Base-by-base conservation (phyloP, 1,140 invertebrate species). In the Trichonephila clavata region DNA sequence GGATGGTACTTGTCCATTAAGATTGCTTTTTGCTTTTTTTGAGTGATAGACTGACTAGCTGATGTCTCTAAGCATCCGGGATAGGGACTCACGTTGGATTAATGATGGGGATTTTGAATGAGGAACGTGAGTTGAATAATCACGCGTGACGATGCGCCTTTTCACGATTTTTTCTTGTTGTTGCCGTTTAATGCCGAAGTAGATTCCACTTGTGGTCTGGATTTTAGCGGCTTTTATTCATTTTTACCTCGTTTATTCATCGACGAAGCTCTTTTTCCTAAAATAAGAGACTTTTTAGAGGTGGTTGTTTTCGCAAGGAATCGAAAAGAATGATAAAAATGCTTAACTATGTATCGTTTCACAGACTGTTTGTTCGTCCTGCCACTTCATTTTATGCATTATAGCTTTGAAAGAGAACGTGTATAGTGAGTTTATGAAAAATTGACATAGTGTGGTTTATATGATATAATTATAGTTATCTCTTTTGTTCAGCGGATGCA, bases 91-190 rank as follows among this genome's bases (percentile, higher is more conserved):
- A 86, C 60, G 90, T 57, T 92, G 92, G 92, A 93, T 93, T 93
- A 93, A 93, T 93, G 92, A 93, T 93, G 83, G 90, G 84, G 84
- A 24, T 87, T 93, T 93, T 83, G 83, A 93, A 93, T 93, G 84
- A 59, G 68, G 83, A 93, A 93, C 92, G 92, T 93, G 92, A 93
- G 92, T 7, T 20, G 92, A 93, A 93, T 93, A 93, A 93, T 87
- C 84, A 61, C 60, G 92, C 83, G 92, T 81, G 84, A 87, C 68
- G 63, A n/a, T 61, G 61, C 57, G 18, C 63, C 90, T 90, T 50
- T 91, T 93, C 68, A 86, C 83, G 81, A 84, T 92, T 50, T 92
- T 84, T 50, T 50, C 50, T 50, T 84, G n/a, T 80, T 90, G 88
- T 80, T 77, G 24, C 18, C n/a, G 88, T 90, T 84, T 90, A 68